A percentile compares a stretch with the other conserved stretches of the same genome.
phyloP scores from a whole-genome alignment of 2,888 invertebrate species.

The Cosmorhoe ocellata region DNA sequence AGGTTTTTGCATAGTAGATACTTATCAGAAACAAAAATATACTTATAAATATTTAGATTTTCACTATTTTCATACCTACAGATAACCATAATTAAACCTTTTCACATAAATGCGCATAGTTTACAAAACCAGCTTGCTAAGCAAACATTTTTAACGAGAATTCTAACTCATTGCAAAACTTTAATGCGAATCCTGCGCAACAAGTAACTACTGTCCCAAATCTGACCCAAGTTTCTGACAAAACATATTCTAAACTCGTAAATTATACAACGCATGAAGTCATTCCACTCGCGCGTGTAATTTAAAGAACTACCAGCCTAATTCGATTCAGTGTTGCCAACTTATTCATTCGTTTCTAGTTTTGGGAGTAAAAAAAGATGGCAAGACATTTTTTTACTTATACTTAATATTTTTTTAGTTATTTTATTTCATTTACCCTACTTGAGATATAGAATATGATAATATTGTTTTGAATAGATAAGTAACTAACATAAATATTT shows the following conservation, averaged over 20 bases:
- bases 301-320: conserved; percentile 22
- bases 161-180: conserved; percentile 24
- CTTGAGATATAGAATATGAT: too few relatives aligned
- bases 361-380: too few relatives aligned
- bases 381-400: too few relatives aligned
- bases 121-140: conserved; percentile 18
- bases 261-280: conserved; percentile 33
- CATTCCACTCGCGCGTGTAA: conserved; percentile 21
- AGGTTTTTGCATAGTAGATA: not conserved
- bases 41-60: too few relatives aligned
- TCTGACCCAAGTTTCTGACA: conserved; percentile 23
- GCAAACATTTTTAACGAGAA: conserved; percentile 20
- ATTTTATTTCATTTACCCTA: too few relatives aligned
- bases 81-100: too few relatives aligned
- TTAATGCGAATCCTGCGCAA: conserved; percentile 26
- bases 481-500: too few relatives aligned
- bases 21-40: too few relatives aligned
- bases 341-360: not conserved
- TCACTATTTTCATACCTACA: too few relatives aligned
- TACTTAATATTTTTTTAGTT: too few relatives aligned
- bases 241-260: conserved; percentile 31
- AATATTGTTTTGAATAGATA: too few relatives aligned
- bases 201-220: conserved; percentile 27
- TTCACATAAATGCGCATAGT: not conserved
- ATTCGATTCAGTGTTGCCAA: conserved; percentile 16